Percentiles rank a stretch among this genome's conserved stretches.
phyloP scores from a whole-genome alignment of 2,113 vertebrate species.

The Rousettus leschenaultii region DNA sequence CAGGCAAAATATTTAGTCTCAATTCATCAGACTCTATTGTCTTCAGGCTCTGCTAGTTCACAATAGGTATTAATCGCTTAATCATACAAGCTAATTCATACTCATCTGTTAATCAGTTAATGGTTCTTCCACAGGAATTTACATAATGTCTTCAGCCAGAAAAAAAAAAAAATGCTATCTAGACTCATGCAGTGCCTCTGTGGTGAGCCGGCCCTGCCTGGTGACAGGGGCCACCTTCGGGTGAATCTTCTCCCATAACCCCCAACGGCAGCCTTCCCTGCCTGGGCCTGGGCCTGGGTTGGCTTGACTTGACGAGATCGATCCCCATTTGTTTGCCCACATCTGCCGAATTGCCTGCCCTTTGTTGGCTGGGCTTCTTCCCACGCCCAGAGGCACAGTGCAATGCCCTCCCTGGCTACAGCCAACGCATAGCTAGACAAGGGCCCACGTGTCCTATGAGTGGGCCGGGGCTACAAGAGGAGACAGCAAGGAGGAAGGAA shows the following conservation, averaged over 20 bases:
- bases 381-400: neutral
- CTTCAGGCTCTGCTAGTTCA: slow-evolving; percentile 36
- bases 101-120: slow-evolving; percentile 69
- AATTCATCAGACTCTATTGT: slow-evolving; percentile 54
- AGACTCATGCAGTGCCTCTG: neutral
- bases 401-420: neutral
- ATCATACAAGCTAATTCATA: slow-evolving; percentile 60
- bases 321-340: neutral
- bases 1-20: slow-evolving; percentile 53
- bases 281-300: neutral
- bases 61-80: slow-evolving; percentile 73
- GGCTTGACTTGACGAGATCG: neutral
- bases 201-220: neutral
- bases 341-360: neutral
- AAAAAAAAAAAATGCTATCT: neutral
- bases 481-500: neutral
- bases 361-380: neutral
- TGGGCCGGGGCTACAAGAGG: neutral
- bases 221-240: neutral
- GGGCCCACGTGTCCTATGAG: neutral
- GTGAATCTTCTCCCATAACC: too few relatives aligned
- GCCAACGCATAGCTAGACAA: too few relatives aligned
- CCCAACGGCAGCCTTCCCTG: neutral
- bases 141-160: slow-evolving; percentile 46
- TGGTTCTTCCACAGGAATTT: slow-evolving; percentile 56